These are phyloP conservation scores for Teleopsis dalmanni DNA, from an alignment of 1,140 invertebrate genomes.

Conservation along the genomic window DNA sequence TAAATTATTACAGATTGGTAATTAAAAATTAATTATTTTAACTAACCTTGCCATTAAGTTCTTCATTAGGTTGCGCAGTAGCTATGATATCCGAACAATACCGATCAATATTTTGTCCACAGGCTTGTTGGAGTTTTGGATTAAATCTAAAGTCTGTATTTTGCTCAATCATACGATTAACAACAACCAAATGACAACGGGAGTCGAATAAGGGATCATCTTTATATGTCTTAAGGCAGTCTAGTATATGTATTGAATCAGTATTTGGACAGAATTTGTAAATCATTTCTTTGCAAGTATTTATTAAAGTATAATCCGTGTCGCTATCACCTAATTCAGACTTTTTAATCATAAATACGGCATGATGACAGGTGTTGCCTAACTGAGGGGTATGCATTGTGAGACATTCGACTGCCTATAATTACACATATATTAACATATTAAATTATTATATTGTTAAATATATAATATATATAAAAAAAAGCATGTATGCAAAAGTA, in stretches of 20 bases:
- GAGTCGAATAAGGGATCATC: constrained; percentile 75
- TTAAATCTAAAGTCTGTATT: constrained; percentile 90
- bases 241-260: constrained; percentile 60
- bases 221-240: constrained; percentile 68
- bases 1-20: not conserved
- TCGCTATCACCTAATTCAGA: constrained; percentile 79
- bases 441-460: not conserved
- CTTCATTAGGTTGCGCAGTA: constrained; percentile 47
- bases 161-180: constrained; percentile 85
- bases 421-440: constrained; percentile 9
- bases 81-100: constrained; percentile 53
- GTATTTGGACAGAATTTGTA: constrained; percentile 67
- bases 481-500: not conserved
- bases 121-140: constrained; percentile 71
- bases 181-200: constrained; percentile 77
- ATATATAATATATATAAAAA: not conserved
- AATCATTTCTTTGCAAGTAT: constrained; percentile 77
- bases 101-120: constrained; percentile 63
- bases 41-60: constrained; percentile 55
- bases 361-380: constrained; percentile 62
- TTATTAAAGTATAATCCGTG: constrained; percentile 76
- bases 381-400: constrained; percentile 63
- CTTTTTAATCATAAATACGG: constrained; percentile 73
- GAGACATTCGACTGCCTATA: constrained; percentile 80
- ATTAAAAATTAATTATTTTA: not conserved